A percentile compares a stretch with the other conserved stretches of the same genome.
Conservation (phyloP, 2,113 vertebrate species). For the Halcyon malimbica region DNA sequence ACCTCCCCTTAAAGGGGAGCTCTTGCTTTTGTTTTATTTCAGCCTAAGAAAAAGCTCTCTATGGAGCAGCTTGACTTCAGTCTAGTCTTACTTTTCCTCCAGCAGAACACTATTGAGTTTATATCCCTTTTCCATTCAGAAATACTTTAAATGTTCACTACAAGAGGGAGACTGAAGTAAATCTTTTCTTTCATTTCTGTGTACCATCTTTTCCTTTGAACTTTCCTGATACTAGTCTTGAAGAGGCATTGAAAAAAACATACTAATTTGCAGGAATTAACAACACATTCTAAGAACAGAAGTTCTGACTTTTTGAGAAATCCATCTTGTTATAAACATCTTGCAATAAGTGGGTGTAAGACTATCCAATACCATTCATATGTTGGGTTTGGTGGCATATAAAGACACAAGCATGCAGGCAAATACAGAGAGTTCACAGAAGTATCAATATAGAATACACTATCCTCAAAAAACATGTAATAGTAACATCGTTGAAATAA, state of each 20-base stretch:
- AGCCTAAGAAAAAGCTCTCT: not conserved
- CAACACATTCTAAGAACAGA: not conserved
- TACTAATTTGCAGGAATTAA: not conserved
- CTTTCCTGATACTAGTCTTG: not conserved
- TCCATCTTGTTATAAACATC: not conserved
- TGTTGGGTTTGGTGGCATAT: not conserved
- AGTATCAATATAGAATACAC: not conserved
- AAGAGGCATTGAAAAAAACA: not conserved
- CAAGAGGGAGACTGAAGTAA: not conserved
- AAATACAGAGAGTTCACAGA: not conserved
- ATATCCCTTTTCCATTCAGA: not conserved
- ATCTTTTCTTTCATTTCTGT: not conserved
- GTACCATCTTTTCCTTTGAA: not conserved
- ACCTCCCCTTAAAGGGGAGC: not conserved
- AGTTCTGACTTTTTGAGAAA: not conserved
- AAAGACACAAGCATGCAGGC: not conserved
- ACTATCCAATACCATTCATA: not conserved
- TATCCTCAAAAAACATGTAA: not conserved
- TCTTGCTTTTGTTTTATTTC: not conserved
- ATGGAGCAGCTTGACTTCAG: conserved; percentile 12
- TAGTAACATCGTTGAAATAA: not conserved
- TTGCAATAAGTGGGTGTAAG: not conserved
- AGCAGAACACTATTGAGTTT: not conserved
- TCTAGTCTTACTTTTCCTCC: not conserved
- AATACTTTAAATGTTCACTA: not conserved